Percentiles rank a stretch among this genome's conserved stretches.
Evolutionary conservation across 2,797 vertebrate genomes (phyloP).

Genomic region (Anolis apletophallus): DNA sequence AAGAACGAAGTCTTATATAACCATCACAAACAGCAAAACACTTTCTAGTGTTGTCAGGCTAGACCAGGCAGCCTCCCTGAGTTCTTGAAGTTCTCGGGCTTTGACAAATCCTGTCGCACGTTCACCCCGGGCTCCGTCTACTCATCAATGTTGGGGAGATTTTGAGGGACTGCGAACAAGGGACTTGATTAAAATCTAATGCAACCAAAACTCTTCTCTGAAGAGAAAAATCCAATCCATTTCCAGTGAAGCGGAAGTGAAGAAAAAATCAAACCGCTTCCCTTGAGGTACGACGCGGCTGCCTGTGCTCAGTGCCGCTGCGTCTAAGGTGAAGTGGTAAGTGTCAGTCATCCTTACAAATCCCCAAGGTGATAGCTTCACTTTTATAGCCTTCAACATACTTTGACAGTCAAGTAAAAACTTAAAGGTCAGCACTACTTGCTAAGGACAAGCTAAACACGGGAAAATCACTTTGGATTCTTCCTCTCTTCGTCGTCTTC

Average conservation of each 20-base stretch:
- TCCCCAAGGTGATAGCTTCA: constrained; percentile 85
- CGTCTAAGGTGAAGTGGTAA: constrained; percentile 74
- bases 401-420: constrained; percentile 84
- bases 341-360: constrained; percentile 81
- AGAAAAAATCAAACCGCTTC: constrained; percentile 71
- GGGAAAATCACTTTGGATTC: constrained; percentile 76
- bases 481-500: constrained; percentile 23
- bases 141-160: constrained; percentile 64
- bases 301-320: constrained; percentile 58
- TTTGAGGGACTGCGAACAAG: constrained; percentile 72
- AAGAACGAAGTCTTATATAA: constrained; percentile 48
- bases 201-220: constrained; percentile 76
- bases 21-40: constrained; percentile 62
- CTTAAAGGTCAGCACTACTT: constrained; percentile 86
- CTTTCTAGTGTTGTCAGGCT: constrained; percentile 59
- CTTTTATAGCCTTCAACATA: constrained; percentile 81
- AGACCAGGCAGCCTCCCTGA: constrained; percentile 69
- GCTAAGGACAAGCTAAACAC: constrained; percentile 81
- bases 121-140: constrained; percentile 71
- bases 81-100: constrained; percentile 61
- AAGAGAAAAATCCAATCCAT: constrained; percentile 74
- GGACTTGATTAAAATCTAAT: constrained; percentile 78
- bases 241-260: constrained; percentile 77
- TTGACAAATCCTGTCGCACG: constrained; percentile 69
- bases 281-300: constrained; percentile 71